Base-by-base conservation (phyloP, 2,113 vertebrate genomes). In the Spizaetus ornatus region DNA sequence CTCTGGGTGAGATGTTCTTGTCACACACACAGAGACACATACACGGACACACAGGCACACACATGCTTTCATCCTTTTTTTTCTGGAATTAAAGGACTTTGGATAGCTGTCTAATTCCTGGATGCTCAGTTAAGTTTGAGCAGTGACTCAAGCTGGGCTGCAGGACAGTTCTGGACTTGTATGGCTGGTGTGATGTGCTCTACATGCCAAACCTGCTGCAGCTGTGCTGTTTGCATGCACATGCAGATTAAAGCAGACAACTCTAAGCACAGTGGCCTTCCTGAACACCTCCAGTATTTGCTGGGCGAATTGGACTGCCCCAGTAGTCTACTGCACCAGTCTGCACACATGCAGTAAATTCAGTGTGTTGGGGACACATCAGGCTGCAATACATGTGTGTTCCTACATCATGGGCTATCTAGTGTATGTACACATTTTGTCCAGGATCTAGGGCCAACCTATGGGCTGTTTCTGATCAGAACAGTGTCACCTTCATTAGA, bases 361-460 rank as follows among this genome's bases (percentile, higher is more conserved):
- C 22, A 17, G 23, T 25, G 45, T 1, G 0, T 0, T 47, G 55
- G 59, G 18, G 21, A n/a, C 31, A 8, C 10, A 5, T 15, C 27
- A 40, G 53, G 22, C 50, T 87, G 45, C 50, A 42, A 3, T 38
- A 59, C 13, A 8, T 0, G 0, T 59, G 62, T 4, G 2, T 9
- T 66, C 14, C 67, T 45, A 0, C 1, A 0, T 10, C 12, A 1
- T 25, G 32, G 65, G 22, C 50, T 71, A 0, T 3, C 1, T 6
- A 36, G 22, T 6, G 29, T 29, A 13, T 10, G 58, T 26, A 23
- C 10, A 10, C 0, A 0, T 26, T 55, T 25, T 36, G 15, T 17
- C 42, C 45, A 80, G 59, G 32, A 25, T 82, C n/a, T 42, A 11
- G 20, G 32, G 26, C 59, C 55, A 67, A 0, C 20, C 38, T 50